phyloP scores from a whole-genome alignment of 2,888 invertebrate species.

The Terebella lapidaria region DNA sequence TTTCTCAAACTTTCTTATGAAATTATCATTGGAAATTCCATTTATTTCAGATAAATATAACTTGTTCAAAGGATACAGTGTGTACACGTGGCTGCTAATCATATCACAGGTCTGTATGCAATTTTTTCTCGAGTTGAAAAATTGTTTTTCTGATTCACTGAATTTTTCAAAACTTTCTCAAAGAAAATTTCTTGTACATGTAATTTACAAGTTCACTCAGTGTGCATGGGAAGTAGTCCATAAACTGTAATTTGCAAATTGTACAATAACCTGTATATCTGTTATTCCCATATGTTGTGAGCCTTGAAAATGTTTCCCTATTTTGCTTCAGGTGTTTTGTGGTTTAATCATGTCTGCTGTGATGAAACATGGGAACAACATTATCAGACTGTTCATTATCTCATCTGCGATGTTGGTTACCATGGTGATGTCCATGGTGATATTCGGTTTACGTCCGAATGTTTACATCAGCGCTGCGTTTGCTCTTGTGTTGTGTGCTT shows the following conservation, averaged over 20 bases:
- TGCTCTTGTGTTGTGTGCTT: slow-evolving; percentile 33
- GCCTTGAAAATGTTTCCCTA: too few species aligned
- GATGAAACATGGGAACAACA: slow-evolving; percentile 51
- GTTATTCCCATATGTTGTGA: too few species aligned
- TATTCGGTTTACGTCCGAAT: slow-evolving; percentile 42
- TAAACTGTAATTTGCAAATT: too few species aligned
- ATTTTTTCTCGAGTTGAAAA: too few species aligned
- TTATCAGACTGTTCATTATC: slow-evolving; percentile 49
- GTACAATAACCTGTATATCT: too few species aligned
- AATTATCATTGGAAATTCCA: too few species aligned
- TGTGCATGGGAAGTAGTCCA: too few species aligned
- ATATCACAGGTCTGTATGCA: slow-evolving; percentile 32
- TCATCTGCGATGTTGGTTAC: slow-evolving; percentile 48
- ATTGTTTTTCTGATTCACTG: too few species aligned
- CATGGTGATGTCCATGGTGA: slow-evolving; percentile 38
- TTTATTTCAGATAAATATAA: slow-evolving; percentile 12
- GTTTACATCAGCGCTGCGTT: slow-evolving; percentile 39
- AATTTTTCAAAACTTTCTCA: too few species aligned
- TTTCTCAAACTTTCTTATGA: too few species aligned
- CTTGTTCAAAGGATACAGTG: slow-evolving; percentile 37
- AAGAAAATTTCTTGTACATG: too few species aligned
- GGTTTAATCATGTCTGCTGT: slow-evolving; percentile 51
- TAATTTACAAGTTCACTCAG: too few species aligned
- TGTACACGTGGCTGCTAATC: slow-evolving; percentile 38
- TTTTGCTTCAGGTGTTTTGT: slow-evolving; percentile 32